phyloP scores from a whole-genome alignment of 1,140 invertebrate genomes.

The Drosophila subobscura region DNA sequence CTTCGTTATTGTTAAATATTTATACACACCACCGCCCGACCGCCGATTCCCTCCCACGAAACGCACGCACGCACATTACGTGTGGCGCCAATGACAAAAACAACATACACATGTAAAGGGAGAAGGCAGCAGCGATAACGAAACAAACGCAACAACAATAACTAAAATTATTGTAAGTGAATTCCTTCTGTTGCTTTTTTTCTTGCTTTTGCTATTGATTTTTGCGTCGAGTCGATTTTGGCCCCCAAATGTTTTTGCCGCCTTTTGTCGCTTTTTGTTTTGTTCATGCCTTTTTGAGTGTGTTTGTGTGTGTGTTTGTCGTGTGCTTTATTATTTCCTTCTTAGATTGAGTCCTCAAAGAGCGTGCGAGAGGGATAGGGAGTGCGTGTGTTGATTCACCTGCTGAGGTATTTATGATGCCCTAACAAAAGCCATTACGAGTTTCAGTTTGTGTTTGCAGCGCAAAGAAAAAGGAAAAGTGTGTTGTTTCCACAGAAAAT shows the following conservation, averaged over 20 bases:
- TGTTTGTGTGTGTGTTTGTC: constrained; percentile 21
- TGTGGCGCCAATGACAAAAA: constrained; percentile 54
- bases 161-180: constrained; percentile 61
- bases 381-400: constrained; percentile 28
- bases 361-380: constrained; percentile 4
- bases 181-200: constrained; percentile 40
- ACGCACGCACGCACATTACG: constrained; percentile 19
- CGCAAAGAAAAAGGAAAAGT: too few species aligned
- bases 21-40: constrained; percentile 53
- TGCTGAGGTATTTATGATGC: constrained; percentile 1
- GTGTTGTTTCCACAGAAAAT: too few species aligned
- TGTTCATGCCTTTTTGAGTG: constrained; percentile 1
- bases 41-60: constrained; percentile 2
- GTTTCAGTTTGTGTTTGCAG: constrained; percentile 9
- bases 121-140: constrained; percentile 37
- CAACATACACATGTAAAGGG: constrained; percentile 53
- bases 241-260: constrained; percentile 25
- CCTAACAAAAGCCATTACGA: not conserved
- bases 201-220: constrained; percentile 43
- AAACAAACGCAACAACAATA: constrained; percentile 25
- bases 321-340: constrained; percentile 25
- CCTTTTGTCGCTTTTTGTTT: constrained; percentile 27
- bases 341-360: constrained; percentile 13
- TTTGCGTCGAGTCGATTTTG: constrained; percentile 17
- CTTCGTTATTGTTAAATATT: constrained; percentile 57